Evolutionary conservation across 2,888 invertebrate genomes (phyloP), one percentile per base, ranked within the genome.

Genomic region (Spicauda simplicius): DNA sequence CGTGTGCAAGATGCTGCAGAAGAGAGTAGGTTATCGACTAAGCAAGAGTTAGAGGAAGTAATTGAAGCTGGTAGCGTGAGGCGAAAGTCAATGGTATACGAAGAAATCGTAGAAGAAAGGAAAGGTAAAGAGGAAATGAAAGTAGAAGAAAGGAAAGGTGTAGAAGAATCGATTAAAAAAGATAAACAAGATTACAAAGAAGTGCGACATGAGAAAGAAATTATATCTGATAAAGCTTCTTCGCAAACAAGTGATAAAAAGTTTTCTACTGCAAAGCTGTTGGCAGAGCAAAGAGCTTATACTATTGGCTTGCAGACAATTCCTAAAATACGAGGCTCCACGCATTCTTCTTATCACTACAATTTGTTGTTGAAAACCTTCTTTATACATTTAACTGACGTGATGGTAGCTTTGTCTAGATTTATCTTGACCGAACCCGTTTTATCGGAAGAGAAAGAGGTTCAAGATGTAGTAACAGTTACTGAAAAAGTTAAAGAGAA

Each of bases 381-480:
- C 75, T 90, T 93, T 63, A 81, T 92, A 33, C 91, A 93, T 73
- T 73, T 93, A 6, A 92, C 93, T 1, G 91, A 92, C 72, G 87
- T 93, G 0, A 92, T 93, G 91, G 88, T 93, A 7, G 88, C 88
- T 16, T 73, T 93, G 59, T 90, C 91, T 0, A 85, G 87, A 71
- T 88, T 87, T 73, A 82, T 91, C 69, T 72, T 88, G 53, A 77
- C 80, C 45, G 85, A 89, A 70, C 87, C 87, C 33, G 73, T 79
- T 0, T 77, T 85, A 33, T 69, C 73, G 59, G 74, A 74, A 12
- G 70, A 73, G 30, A 58, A 60, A 37, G 70, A 33, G 67, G 2
- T n/a, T 1, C n/a, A 55, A 55, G 54, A 62, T 16, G 16, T 52
- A 5, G 25, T 62, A 41, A 19, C 41, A 54, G 54, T 62, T 19